phyloP scores from a whole-genome alignment of 2,888 invertebrate species.

The Craniophora ligustri region DNA sequence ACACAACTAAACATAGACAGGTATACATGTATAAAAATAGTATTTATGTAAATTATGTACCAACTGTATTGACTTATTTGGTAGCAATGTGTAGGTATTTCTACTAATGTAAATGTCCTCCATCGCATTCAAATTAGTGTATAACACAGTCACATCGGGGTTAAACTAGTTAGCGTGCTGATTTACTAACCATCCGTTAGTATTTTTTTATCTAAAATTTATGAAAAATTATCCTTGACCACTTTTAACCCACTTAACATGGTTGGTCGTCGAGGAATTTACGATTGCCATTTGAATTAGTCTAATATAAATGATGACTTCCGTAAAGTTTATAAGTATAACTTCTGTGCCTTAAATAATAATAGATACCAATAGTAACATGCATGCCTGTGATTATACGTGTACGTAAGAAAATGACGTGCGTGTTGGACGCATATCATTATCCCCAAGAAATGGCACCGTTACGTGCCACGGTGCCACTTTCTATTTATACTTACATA shows the following conservation, averaged over 20 bases:
- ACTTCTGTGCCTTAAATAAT: conserved; percentile 10
- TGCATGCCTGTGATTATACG: conserved; percentile 24
- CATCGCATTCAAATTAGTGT: conserved; percentile 40
- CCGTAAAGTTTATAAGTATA: conserved; percentile 7
- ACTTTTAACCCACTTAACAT: not conserved
- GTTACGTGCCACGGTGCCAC: conserved; percentile 44
- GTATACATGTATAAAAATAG: no score
- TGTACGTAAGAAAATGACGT: conserved; percentile 42
- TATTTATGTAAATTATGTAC: no score
- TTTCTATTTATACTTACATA: conserved; percentile 61
- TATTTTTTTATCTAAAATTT: not conserved
- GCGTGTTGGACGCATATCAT: conserved; percentile 51
- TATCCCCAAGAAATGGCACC: conserved; percentile 37
- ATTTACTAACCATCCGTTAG: not conserved
- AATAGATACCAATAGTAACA: conserved; percentile 16
- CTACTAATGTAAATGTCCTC: conserved; percentile 25
- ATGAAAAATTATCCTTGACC: no score
- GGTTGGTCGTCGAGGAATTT: no score
- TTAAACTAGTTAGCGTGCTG: conserved; percentile 8
- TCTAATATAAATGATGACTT: conserved; percentile 6
- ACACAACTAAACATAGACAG: no score
- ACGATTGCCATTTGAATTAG: not conserved
- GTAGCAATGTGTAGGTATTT: not conserved
- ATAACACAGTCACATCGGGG: conserved; percentile 2
- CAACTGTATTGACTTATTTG: conserved; percentile 6